These are phyloP conservation scores for Sinocyclocheilus anshuiensis DNA, from an alignment of 2,113 vertebrate genomes.

Conservation along the genomic window DNA sequence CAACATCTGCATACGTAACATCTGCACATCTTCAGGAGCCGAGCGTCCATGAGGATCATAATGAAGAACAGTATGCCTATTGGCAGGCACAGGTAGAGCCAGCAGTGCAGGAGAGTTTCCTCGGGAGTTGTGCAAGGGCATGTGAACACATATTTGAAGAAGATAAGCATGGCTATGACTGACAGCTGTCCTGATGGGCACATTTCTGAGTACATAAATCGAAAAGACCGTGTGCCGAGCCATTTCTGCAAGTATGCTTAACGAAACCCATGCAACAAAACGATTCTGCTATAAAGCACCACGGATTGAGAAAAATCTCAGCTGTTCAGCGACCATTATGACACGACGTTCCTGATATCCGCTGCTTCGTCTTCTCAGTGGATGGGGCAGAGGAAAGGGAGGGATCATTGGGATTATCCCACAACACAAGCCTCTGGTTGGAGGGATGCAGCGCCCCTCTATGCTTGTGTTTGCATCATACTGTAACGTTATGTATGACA, in stretches of 20 bases:
- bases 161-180: conserved; percentile 18
- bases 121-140: conserved; percentile 38
- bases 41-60: conserved; percentile 13
- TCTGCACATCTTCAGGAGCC: conserved; percentile 42
- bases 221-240: neutral
- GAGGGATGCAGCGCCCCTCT: neutral
- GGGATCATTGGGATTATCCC: neutral
- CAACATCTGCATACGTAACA: conserved; percentile 27
- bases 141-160: conserved; percentile 40
- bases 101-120: conserved; percentile 36
- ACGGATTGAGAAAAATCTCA: neutral
- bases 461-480: neutral
- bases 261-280: neutral
- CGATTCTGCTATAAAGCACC: neutral
- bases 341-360: neutral
- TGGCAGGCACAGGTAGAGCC: conserved; percentile 38
- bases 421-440: neutral
- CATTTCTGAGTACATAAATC: neutral
- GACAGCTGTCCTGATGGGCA: conserved; percentile 26
- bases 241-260: neutral
- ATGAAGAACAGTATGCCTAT: conserved; percentile 15
- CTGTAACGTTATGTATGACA: neutral
- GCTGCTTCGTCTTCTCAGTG: neutral
- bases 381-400: neutral
- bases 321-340: neutral